A percentile compares a stretch with the other conserved stretches of the same genome.
Evolutionary conservation across 2,888 invertebrate species (phyloP).

Genomic region (Leptinotarsa haldemani): DNA sequence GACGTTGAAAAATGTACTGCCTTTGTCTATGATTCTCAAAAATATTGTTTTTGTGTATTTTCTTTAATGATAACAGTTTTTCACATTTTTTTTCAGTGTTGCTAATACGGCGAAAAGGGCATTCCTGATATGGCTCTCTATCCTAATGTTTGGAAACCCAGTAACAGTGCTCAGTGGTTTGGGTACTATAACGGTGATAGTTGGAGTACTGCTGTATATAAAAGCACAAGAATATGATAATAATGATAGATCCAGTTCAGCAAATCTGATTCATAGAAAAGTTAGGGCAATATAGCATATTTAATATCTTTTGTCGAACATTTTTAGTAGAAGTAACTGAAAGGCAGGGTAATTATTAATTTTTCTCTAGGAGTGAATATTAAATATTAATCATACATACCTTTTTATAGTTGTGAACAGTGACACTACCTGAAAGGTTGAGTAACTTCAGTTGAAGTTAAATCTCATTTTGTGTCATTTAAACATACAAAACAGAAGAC

Average conservation of each 20-base stretch:
- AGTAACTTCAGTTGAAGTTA: no score
- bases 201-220: slow-evolving; percentile 80
- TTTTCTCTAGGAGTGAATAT: neutral
- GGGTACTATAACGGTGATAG: slow-evolving; percentile 77
- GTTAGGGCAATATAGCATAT: slow-evolving; percentile 62
- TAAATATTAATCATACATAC: neutral
- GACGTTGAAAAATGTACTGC: no score
- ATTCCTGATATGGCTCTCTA: slow-evolving; percentile 81
- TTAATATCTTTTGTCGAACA: slow-evolving; percentile 13
- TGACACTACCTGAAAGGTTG: no score
- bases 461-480: no score
- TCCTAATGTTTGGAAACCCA: slow-evolving; percentile 79
- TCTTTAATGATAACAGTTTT: neutral
- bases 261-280: slow-evolving; percentile 62
- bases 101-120: slow-evolving; percentile 84
- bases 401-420: no score
- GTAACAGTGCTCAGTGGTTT: slow-evolving; percentile 79
- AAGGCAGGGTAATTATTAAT: neutral
- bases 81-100: slow-evolving; percentile 69
- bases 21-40: no score
- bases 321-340: slow-evolving; percentile 11
- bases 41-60: neutral
- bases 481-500: no score
- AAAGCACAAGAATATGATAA: slow-evolving; percentile 76
- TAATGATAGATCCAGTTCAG: slow-evolving; percentile 64